Base-by-base conservation (phyloP, 2,113 vertebrate species). In the Anoura caudifer region DNA sequence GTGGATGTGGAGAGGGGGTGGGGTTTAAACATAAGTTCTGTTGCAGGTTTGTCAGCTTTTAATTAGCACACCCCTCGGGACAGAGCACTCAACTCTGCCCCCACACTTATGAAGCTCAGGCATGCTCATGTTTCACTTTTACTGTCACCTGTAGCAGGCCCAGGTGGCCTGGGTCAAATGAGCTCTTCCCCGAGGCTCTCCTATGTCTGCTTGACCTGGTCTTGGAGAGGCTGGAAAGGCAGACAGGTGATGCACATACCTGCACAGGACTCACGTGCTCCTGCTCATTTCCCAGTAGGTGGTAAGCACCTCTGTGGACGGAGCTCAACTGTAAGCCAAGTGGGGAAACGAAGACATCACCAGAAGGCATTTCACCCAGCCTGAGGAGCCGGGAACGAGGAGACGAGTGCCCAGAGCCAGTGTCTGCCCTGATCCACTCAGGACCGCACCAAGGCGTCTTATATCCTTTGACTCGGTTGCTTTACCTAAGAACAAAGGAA, bases 71-170 rank as follows among this genome's bases (percentile, higher is more conserved):
- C 45, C 83, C 79, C 69, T 82, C 80, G 31, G 17, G 3, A 1
- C 38, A 76, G 38, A 94, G 72, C 3, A 79, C 52, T 79, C 50
- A 52, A 69, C 89, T 65, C 75, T 0, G 90, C 33, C 79, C 1
- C 5, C 7, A 31, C 0, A 36, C 38, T 20, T 67, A 80, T 5
- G 61, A 96, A 82, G 13, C 1, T 24, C 61, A 20, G 73, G 87
- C 43, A 59, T 92, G 52, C 56, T 90, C 47, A 91, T 70, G 26
- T 1, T n/a, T 96, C 81, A 41, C 54, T 76, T 91, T 43, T 73
- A 69, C 73, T 33, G 77, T 96, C 96, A 92, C 95, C 87, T 93
- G 93, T 73, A 22, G 94, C 26, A 41, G 72, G 95, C 95, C 93
- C 95, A 95, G 95, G 69, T 90, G 76, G 61, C 69, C 33, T 76